Percentiles rank a stretch among this genome's conserved stretches.
These are phyloP conservation scores for Eulemur rubriventer DNA, from an alignment of 2,797 vertebrate genomes.

Conservation along the genomic window DNA sequence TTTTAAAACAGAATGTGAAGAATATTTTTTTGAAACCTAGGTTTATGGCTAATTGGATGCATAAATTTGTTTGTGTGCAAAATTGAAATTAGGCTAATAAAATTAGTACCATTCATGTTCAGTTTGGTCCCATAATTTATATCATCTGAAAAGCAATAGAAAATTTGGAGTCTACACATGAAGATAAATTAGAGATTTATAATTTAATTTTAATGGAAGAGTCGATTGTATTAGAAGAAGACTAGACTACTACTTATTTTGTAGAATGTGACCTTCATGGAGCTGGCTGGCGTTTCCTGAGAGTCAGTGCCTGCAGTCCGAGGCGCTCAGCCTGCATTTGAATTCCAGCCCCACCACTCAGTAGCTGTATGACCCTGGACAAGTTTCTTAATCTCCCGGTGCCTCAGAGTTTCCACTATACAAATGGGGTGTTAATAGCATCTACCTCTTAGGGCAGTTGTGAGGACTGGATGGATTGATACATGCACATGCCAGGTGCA, in stretches of 20 bases:
- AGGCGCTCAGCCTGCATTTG: neutral
- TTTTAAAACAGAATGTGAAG: neutral
- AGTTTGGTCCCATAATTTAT: neutral
- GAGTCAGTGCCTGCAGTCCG: neutral
- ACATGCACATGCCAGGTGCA: neutral
- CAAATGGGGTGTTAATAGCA: neutral
- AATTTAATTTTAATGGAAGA: slow-evolving; percentile 17
- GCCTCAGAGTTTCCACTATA: neutral
- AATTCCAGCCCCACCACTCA: neutral
- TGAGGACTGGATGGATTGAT: neutral
- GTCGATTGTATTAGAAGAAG: neutral
- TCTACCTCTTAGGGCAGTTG: neutral
- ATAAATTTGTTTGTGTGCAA: slow-evolving; percentile 1
- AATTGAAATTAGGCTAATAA: slow-evolving; percentile 43
- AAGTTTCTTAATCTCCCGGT: neutral
- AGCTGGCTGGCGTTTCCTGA: neutral
- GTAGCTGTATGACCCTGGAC: rapidly evolving
- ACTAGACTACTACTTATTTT: neutral
- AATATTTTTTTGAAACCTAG: slow-evolving; percentile 16
- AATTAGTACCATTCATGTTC: neutral
- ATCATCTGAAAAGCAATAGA: slow-evolving; percentile 3
- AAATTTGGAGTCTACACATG: slow-evolving; percentile 1
- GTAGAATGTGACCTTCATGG: neutral
- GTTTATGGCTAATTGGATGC: neutral
- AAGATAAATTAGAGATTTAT: slow-evolving; percentile 6